These are phyloP conservation scores for Cairina moschata DNA, from an alignment of 2,113 vertebrate species.

Conservation along the genomic window DNA sequence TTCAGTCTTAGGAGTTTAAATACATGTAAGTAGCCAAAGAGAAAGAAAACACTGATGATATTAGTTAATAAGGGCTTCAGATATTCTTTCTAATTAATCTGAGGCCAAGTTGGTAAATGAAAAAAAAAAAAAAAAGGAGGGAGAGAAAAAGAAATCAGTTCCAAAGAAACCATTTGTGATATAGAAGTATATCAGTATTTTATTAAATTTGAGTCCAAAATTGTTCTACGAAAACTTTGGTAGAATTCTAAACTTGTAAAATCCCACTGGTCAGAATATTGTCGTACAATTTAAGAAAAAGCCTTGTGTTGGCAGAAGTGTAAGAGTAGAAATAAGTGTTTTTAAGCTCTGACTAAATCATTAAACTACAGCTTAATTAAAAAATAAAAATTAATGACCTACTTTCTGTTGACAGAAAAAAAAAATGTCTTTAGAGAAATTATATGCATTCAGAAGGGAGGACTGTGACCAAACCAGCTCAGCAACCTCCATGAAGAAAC, in stretches of 20 bases:
- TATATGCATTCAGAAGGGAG: not conserved
- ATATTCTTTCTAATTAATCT: not conserved
- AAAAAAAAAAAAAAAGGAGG: not conserved
- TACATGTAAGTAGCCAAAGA: not conserved
- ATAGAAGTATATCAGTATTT: not conserved
- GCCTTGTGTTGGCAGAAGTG: fast-evolving
- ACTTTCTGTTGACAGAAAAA: not conserved
- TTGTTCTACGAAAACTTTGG: not conserved
- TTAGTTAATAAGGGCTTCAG: not conserved
- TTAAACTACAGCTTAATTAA: not conserved
- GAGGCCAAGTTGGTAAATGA: not conserved
- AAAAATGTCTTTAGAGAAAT: not conserved
- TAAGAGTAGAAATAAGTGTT: not conserved
- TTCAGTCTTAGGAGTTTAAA: not conserved
- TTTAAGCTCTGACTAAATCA: not conserved
- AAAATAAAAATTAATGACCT: not conserved
- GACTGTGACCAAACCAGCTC: not conserved
- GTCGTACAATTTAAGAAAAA: not conserved
- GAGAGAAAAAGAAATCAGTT: not conserved
- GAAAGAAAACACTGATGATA: not conserved
- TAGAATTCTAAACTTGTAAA: not conserved
- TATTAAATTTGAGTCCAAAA: not conserved
- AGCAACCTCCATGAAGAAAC: not conserved
- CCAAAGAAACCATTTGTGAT: not conserved
- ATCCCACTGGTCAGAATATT: not conserved